These are phyloP conservation scores for Mionectes macconnelli DNA, from an alignment of 2,113 vertebrate genomes.

Conservation along the genomic window DNA sequence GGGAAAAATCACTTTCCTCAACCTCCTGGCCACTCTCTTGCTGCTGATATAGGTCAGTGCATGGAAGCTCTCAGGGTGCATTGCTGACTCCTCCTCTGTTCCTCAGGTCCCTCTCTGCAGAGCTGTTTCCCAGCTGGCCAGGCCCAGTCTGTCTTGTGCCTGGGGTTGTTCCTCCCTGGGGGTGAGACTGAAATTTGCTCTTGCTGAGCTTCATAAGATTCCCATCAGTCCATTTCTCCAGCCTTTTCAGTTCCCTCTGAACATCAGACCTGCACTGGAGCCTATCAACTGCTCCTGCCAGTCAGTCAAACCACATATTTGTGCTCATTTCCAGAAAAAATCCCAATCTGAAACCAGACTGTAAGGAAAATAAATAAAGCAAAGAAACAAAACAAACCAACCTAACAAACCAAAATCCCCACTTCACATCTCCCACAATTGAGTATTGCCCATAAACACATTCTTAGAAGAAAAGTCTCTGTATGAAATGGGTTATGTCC, in stretches of 20 bases:
- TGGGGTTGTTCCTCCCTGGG: not conserved
- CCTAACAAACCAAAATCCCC: rapidly evolving
- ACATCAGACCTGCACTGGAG: not conserved
- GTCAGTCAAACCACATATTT: not conserved
- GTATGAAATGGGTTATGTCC: not conserved
- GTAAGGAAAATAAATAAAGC: not conserved
- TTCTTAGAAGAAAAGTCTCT: not conserved
- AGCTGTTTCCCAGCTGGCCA: not conserved
- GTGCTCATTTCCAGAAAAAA: not conserved
- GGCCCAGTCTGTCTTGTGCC: not conserved
- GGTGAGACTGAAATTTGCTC: not conserved
- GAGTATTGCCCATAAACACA: not conserved
- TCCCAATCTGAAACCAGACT: not conserved
- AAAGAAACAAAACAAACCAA: not conserved
- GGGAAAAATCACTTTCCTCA: not conserved
- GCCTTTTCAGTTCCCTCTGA: not conserved
- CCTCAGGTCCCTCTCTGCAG: not conserved
- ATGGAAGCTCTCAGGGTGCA: not conserved
- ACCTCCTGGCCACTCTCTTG: not conserved
- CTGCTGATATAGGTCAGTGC: not conserved
- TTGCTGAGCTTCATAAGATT: not conserved
- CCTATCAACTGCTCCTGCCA: rapidly evolving
- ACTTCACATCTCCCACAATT: not conserved
- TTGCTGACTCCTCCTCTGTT: not conserved
- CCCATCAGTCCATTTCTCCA: not conserved